Evolutionary conservation across 30 jellyfish, hydroid and myxozoan species (phyloP), one percentile per base, ranked within the genome.

Genomic region (Pseudorhiza aurosa): DNA sequence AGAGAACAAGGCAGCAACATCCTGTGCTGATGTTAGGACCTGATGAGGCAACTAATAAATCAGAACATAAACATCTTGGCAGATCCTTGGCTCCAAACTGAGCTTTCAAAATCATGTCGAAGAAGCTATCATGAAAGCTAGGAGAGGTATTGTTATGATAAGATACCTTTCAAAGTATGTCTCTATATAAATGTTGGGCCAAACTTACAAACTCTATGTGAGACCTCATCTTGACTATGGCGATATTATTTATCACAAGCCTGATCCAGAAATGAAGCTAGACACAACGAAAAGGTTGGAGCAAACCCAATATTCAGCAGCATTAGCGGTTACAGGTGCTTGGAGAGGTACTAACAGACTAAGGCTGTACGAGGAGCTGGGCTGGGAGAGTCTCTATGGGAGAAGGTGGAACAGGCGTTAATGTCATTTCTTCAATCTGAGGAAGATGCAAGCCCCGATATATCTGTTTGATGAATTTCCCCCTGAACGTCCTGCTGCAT

Each of bases 11-110:
- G 25, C 87, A 75, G 46, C 3, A 1, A 25, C 75, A 73, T 53
- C 87, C 87, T 1, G 63, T 1, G 3, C 60, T 73, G 1, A 2
- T 51, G 47, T 39, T 73, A 49, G 87, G 87, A 8, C 29, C 29
- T 50, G 87, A 51, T 19, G 75, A 53, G 28, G 76, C 53, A 1
- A 59, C 0, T 8, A 26, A 39, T 29, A 73, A 73, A 30, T 2
- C 75, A 31, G 75, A 73, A 76, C 87, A 49, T 62, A 73, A 73
- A 40, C 87, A 73, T 51, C 87, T 73, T 53, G 87, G 75, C 7
- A 73, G 50, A 32, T 4, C 2, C 87, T 73, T 53, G 76, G 32
- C 32, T 49, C 31, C 28, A 40, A 73, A 56, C 87, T 73, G 40
- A 71, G 46, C 21, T 71, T 71, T 27, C 73, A 1, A 3, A 45